Percentiles rank a stretch among this genome's conserved stretches.
Conservation (phyloP, 2,888 invertebrate species). For the Platycheirus albimanus region DNA sequence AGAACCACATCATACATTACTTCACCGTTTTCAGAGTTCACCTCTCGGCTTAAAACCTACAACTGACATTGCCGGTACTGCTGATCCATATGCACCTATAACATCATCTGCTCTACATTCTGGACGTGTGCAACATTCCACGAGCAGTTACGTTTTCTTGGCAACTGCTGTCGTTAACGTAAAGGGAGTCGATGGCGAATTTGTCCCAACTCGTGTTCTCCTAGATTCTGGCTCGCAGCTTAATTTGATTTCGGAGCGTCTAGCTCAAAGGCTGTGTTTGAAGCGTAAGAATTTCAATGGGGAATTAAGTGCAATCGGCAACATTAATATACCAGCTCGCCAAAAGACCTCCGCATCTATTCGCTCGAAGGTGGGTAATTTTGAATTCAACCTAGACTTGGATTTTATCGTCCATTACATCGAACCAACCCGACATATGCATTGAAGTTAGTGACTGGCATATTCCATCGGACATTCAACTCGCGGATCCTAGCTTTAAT, state of each 20-base stretch:
- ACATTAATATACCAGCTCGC: constrained; percentile 21
- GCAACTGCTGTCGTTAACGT: constrained; percentile 32
- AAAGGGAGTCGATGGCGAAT: constrained; percentile 19
- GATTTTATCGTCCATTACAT: constrained; percentile 35
- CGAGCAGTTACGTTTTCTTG: constrained; percentile 16
- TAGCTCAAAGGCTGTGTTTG: constrained; percentile 36
- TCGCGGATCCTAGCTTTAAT: constrained; percentile 40
- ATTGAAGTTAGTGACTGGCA: constrained; percentile 28
- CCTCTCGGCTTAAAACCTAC: not conserved
- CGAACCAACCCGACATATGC: constrained; percentile 22
- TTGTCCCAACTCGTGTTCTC: constrained; percentile 29
- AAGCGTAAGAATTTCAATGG: constrained; percentile 32
- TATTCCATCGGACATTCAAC: constrained; percentile 26
- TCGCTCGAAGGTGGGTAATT: constrained; percentile 20
- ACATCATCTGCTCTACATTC: constrained; percentile 26
- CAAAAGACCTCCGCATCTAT: constrained; percentile 33
- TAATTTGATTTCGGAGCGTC: constrained; percentile 39
- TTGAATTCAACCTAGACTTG: constrained; percentile 35
- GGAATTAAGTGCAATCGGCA: constrained; percentile 31
- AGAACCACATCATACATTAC: constrained; percentile 38
- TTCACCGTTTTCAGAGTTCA: constrained; percentile 33
- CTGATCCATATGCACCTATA: not conserved
- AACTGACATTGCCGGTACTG: not conserved
- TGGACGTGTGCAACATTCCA: not conserved
- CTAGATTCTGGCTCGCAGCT: constrained; percentile 52